Evolutionary conservation across 2,797 vertebrate genomes (phyloP).

Genomic region (Pachyuromys duprasi): DNA sequence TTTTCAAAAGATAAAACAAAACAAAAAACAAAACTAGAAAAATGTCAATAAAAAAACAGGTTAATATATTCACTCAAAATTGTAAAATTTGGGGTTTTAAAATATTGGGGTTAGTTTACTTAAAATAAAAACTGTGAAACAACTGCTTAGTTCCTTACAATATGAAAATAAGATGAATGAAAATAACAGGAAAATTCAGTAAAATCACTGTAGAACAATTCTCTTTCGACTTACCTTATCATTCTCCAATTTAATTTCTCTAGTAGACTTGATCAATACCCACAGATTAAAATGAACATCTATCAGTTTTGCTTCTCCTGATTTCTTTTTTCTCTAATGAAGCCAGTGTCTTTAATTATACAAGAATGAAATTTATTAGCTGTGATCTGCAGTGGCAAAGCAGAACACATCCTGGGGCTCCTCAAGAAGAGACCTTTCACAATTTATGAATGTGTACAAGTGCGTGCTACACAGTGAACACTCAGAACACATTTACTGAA

Average conservation of each 20-base stretch:
- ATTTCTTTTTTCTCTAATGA: background rate
- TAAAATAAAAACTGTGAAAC: slow-evolving; percentile 37
- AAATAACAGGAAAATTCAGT: slow-evolving; percentile 33
- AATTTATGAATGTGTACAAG: background rate
- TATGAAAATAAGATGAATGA: slow-evolving; percentile 36
- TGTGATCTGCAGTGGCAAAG: background rate
- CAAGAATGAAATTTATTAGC: background rate
- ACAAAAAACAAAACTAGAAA: background rate
- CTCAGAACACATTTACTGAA: background rate
- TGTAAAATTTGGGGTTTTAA: slow-evolving; percentile 27
- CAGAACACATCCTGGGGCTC: background rate
- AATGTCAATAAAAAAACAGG: slow-evolving; percentile 18
- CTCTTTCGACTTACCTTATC: background rate
- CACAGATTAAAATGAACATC: background rate
- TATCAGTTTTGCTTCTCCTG: background rate
- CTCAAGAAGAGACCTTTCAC: background rate
- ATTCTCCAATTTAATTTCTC: background rate
- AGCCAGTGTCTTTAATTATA: background rate
- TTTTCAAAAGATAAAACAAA: background rate
- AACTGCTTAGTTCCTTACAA: background rate
- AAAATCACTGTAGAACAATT: background rate
- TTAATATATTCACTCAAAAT: slow-evolving; percentile 27
- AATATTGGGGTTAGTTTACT: background rate
- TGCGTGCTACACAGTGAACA: background rate
- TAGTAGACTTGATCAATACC: background rate